These are phyloP conservation scores for Ceyx melanurus DNA, from an alignment of 2,113 vertebrate genomes.

Conservation along the genomic window DNA sequence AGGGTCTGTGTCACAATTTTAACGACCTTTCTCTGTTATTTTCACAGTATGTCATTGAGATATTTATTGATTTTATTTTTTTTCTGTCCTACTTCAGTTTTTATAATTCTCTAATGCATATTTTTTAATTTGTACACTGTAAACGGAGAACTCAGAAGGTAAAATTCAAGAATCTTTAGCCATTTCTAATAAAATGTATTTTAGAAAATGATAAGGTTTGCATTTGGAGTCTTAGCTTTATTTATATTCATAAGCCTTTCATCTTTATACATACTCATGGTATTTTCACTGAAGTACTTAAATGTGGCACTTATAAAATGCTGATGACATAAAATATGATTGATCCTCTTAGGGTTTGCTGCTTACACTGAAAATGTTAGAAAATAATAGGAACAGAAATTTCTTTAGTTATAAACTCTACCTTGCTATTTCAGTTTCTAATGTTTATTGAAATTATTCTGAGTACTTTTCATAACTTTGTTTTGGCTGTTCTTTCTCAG, in stretches of 20 bases:
- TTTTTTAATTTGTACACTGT: conserved; percentile 68
- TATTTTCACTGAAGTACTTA: conserved; percentile 84
- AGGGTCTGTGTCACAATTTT: conserved; percentile 28
- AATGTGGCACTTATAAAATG: conserved; percentile 83
- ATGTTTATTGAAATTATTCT: conserved; percentile 70
- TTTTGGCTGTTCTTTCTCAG: conserved; percentile 60
- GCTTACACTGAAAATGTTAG: conserved; percentile 80
- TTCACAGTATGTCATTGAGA: conserved; percentile 16
- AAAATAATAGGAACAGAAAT: conserved; percentile 80
- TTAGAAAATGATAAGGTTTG: conserved; percentile 83
- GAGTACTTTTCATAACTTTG: conserved; percentile 70
- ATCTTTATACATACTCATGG: conserved; percentile 81
- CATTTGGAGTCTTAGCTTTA: conserved; percentile 83
- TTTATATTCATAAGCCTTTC: conserved; percentile 87
- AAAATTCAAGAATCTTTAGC: conserved; percentile 75
- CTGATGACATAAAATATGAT: conserved; percentile 84
- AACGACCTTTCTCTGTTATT: conserved; percentile 62
- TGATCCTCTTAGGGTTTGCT: conserved; percentile 84
- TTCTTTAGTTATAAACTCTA: conserved; percentile 72
- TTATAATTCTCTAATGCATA: conserved; percentile 66
- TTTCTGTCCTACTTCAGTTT: conserved; percentile 51
- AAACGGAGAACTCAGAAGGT: conserved; percentile 71
- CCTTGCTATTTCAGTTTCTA: conserved; percentile 72
- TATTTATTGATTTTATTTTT: conserved; percentile 64
- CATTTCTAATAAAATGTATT: conserved; percentile 79